Evolutionary conservation across 1,140 invertebrate genomes (phyloP).

Genomic region (Hycleus cichorii): DNA sequence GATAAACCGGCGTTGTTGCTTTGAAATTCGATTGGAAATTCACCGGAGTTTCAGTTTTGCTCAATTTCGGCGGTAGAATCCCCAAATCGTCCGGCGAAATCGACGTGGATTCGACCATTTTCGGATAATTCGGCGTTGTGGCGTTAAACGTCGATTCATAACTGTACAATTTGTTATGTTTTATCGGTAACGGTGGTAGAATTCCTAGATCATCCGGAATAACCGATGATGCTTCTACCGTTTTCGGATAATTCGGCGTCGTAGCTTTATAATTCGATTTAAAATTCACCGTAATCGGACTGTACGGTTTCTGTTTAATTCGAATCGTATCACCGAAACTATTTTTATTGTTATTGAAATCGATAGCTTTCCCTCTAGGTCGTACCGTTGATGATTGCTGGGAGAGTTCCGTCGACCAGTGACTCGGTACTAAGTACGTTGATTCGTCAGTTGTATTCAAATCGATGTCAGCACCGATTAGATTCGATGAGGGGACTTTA

Average conservation of each 20-base stretch:
- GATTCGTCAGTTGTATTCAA: conserved; percentile 21
- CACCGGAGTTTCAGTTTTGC: not conserved
- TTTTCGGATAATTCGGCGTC: conserved; percentile 17
- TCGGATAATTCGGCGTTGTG: conserved; percentile 37
- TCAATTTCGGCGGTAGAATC: conserved; percentile 21
- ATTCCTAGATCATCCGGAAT: conserved; percentile 6
- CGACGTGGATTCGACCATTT: conserved; percentile 16
- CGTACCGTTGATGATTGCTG: conserved; percentile 7
- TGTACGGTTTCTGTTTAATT: conserved; percentile 5
- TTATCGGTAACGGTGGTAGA: not conserved
- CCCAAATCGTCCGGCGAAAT: conserved; percentile 21
- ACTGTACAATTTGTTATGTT: conserved; percentile 18
- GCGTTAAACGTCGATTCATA: conserved; percentile 31
- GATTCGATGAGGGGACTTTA: conserved; percentile 13
- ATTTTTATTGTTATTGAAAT: conserved; percentile 6
- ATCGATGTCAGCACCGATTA: conserved; percentile 27
- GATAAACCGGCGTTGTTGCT: conserved; percentile 23
- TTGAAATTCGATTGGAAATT: conserved; percentile 18
- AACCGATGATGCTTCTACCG: conserved; percentile 3
- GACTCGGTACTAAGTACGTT: conserved; percentile 33
- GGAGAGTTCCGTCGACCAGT: conserved; percentile 33
- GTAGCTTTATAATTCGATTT: conserved; percentile 17
- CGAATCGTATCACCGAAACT: not conserved
- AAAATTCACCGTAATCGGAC: conserved; percentile 4
- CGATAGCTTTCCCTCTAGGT: conserved; percentile 3